Base-by-base conservation (phyloP, 2,888 invertebrate species). In the Melikaiella ostensackeni region DNA sequence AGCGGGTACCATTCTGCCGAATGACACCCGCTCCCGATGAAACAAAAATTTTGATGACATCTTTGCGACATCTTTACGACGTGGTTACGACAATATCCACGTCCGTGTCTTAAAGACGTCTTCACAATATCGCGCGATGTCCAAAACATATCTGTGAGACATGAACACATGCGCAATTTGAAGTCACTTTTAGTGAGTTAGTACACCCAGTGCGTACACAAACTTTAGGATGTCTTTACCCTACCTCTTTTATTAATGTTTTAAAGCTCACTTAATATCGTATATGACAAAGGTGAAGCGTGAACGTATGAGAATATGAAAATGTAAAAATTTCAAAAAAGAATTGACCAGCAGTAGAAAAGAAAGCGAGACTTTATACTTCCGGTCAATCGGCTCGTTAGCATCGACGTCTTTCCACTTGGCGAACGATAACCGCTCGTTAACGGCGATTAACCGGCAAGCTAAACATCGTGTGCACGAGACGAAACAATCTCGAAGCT, bases 401-500 rank as follows among this genome's bases (percentile, higher is more conserved):
- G 86, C 85, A 86, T 87, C 86, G 85, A 84, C 85, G 85, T 88
- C 88, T 88, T 89, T 88, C 86, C 87, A 87, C 86, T 86, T 82
- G 85, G 85, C 84, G 85, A 87, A 88, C 88, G 89, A 89, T 89
- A 89, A 88, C 89, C 86, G 83, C 88, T 89, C 87, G 89, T 88
- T 89, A 89, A 88, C 85, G 87, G 87, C 85, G 88, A 89, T 89
- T 89, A 88, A 89, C 88, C 84, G 87, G 87, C 85, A 83, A 86
- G 88, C 88, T 87, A 88, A 89, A 87, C 87, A 87, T 87, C 86
- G 81, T 83, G 85, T 81, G 84, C 84, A 83, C 88, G 87, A 89
- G 89, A 89, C 89, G 88, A 90, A 89, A 89, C 89, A 90, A 89
- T 89, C 88, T 86, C 82, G 82, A 77, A 80, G 85, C 86, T 83